Evolutionary conservation across 2,888 invertebrate genomes (phyloP).

Genomic region (Mimachlamys varia): DNA sequence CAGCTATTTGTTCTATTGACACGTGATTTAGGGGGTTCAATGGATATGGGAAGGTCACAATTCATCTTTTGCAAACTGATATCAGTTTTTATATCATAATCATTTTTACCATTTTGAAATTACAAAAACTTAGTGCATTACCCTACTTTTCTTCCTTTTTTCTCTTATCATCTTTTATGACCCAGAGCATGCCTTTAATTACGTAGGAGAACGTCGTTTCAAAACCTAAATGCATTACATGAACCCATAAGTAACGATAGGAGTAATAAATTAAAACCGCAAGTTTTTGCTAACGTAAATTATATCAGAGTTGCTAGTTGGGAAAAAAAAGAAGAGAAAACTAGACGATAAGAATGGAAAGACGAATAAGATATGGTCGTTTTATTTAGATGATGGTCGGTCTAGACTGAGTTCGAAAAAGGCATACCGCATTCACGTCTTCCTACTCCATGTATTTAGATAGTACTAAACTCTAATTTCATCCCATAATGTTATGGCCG

Average conservation of each 20-base stretch:
- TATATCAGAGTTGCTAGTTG: too few relatives aligned
- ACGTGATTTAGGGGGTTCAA: background rate
- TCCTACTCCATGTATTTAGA: background rate
- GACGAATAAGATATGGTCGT: too few relatives aligned
- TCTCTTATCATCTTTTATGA: background rate
- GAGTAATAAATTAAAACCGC: background rate
- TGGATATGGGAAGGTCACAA: background rate
- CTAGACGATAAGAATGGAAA: background rate
- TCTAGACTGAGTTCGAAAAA: too few relatives aligned
- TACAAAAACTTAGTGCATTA: background rate
- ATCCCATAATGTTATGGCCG: background rate
- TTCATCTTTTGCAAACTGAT: background rate
- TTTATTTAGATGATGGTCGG: too few relatives aligned
- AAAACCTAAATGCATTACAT: background rate
- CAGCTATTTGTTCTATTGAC: background rate
- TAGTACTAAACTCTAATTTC: background rate
- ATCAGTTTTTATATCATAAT: background rate
- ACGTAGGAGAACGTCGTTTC: background rate
- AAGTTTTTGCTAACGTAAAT: background rate
- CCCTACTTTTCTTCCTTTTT: background rate
- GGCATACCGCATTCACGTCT: background rate
- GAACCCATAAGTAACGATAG: background rate
- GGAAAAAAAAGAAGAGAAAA: background rate
- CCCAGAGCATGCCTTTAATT: background rate
- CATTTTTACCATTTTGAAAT: background rate